Conservation (phyloP, 2,888 invertebrate species). For the Teinopalpus imperialis region DNA sequence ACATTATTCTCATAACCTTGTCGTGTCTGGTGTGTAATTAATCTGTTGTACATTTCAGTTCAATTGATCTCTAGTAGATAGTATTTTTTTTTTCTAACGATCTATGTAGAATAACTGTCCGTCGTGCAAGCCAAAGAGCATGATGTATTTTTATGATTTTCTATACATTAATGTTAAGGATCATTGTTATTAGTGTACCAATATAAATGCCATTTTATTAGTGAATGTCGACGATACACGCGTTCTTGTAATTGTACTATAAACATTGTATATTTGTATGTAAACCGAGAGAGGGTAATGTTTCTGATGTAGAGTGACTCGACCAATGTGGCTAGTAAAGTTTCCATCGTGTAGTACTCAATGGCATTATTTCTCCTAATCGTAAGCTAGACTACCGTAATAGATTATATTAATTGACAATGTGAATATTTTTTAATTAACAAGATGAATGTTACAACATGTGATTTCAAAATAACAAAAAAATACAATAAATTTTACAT, state of each 20-base stretch:
- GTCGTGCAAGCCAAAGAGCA: conserved; percentile 82
- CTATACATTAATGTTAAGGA: conserved; percentile 72
- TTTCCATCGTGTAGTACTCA: conserved; percentile 69
- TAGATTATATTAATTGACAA: conserved; percentile 84
- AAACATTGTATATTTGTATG: conserved; percentile 79
- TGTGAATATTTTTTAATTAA: conserved; percentile 86
- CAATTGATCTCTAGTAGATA: conserved; percentile 73
- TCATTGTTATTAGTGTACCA: conserved; percentile 70
- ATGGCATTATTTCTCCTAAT: conserved; percentile 80
- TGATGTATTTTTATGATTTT: conserved; percentile 78
- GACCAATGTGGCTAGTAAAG: conserved; percentile 68
- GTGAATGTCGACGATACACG: conserved; percentile 70
- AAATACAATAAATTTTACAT: conserved; percentile 83
- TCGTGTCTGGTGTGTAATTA: conserved; percentile 33
- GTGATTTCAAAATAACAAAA: conserved; percentile 84
- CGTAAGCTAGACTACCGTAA: conserved; percentile 82
- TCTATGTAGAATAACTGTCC: conserved; percentile 63
- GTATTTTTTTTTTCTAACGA: conserved; percentile 58
- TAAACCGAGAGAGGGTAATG: conserved; percentile 65
- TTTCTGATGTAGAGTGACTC: conserved; percentile 71
- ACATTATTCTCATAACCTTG: conserved; percentile 46
- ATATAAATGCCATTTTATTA: conserved; percentile 78
- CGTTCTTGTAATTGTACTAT: conserved; percentile 74
- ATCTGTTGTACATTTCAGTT: conserved; percentile 59
- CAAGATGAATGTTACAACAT: conserved; percentile 84